A percentile compares a stretch with the other conserved stretches of the same genome.
These are phyloP conservation scores for Heliconius himera DNA, from an alignment of 1,140 invertebrate species.

Conservation along the genomic window DNA sequence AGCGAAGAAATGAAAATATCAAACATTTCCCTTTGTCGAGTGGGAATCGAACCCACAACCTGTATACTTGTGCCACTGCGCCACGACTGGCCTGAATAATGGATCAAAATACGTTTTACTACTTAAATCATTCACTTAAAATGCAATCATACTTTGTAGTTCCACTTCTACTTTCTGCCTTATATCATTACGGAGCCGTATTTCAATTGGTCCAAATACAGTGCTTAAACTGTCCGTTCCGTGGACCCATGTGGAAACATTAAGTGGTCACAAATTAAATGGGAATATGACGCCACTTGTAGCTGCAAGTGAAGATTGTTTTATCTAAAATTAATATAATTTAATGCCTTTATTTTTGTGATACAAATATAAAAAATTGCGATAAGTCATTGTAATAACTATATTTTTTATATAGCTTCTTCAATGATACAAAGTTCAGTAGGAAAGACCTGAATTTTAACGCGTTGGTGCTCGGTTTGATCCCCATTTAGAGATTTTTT, in stretches of 20 bases:
- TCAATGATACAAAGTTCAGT: no score
- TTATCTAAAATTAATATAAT: background rate
- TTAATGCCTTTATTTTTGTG: no score
- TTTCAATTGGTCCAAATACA: background rate
- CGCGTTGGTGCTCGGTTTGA: no score
- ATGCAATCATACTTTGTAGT: background rate
- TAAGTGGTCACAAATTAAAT: slow-evolving; percentile 5
- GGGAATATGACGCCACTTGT: background rate
- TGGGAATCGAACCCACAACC: no score
- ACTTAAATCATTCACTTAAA: background rate
- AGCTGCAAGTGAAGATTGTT: background rate
- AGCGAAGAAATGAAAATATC: no score
- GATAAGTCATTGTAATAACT: no score
- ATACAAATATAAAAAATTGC: no score
- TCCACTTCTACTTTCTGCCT: background rate
- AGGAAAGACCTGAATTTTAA: no score
- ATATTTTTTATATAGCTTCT: no score
- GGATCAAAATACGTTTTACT: background rate
- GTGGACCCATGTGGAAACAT: slow-evolving; percentile 1
- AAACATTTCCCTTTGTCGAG: no score
- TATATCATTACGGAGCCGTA: background rate
- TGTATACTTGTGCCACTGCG: no score
- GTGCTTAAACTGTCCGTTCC: background rate
- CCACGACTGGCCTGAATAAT: background rate
- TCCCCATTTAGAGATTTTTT: no score